phyloP scores from a whole-genome alignment of 1,140 invertebrate species.

The Bombus pascuorum region DNA sequence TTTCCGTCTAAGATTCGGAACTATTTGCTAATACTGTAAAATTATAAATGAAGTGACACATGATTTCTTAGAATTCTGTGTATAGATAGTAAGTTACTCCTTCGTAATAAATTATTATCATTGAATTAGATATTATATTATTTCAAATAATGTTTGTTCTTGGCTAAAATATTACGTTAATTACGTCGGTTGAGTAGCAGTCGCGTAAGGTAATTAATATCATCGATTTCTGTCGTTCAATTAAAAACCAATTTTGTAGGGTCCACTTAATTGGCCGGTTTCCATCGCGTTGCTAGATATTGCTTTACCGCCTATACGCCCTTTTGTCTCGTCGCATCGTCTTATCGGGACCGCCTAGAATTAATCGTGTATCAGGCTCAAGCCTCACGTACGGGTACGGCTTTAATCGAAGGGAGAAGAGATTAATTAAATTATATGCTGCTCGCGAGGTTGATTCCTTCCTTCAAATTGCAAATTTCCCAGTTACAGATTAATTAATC shows the following conservation, averaged over 20 bases:
- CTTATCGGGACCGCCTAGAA: slow-evolving; percentile 67
- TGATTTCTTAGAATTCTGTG: background rate
- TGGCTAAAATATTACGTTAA: slow-evolving; percentile 54
- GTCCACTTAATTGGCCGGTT: slow-evolving; percentile 68
- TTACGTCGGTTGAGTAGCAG: slow-evolving; percentile 13
- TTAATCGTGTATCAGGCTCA: slow-evolving; percentile 69
- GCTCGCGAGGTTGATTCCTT: slow-evolving; percentile 38
- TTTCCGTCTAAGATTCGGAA: background rate
- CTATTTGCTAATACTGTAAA: background rate
- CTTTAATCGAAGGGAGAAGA: slow-evolving; percentile 64
- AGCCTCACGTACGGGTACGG: slow-evolving; percentile 59
- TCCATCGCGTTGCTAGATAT: slow-evolving; percentile 59
- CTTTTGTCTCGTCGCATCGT: slow-evolving; percentile 67
- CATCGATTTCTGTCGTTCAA: slow-evolving; percentile 66
- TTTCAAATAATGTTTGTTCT: slow-evolving; percentile 16
- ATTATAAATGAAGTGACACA: no score
- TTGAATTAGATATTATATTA: slow-evolving; percentile 35
- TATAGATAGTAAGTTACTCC: background rate
- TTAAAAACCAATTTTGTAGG: slow-evolving; percentile 72
- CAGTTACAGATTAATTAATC: slow-evolving; percentile 37
- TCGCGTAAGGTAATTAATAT: slow-evolving; percentile 60
- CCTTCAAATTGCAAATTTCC: slow-evolving; percentile 45
- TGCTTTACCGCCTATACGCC: slow-evolving; percentile 58
- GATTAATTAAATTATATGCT: slow-evolving; percentile 68
- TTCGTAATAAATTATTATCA: background rate